Conservation (phyloP, 35 echinoderm and acorn worm species). For the Stichopus chloronotus region DNA sequence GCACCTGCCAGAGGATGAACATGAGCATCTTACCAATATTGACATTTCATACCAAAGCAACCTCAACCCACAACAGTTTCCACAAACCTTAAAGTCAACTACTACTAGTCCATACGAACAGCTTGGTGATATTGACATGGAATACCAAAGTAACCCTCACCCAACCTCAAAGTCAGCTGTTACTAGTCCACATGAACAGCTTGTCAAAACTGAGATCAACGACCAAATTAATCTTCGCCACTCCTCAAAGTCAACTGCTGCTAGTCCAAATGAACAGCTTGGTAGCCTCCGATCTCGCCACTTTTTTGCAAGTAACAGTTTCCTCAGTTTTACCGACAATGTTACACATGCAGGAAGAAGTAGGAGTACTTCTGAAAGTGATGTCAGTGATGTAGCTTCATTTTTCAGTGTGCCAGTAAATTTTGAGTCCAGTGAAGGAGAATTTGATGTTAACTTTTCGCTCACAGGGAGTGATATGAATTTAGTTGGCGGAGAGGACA, state of each 20-base stretch:
- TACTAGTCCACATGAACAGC: not conserved
- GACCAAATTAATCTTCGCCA: no score
- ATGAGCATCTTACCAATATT: not conserved
- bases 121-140: no score
- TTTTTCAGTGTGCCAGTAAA: constrained; percentile 34
- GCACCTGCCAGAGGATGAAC: not conserved
- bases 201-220: not conserved
- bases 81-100: not conserved
- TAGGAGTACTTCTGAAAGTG: not conserved
- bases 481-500: not conserved
- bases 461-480: constrained; percentile 57
- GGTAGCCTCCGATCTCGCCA: constrained; percentile 6
- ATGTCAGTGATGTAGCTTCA: not conserved
- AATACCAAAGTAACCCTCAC: no score
- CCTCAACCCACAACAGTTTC: not conserved
- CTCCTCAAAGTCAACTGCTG: not conserved
- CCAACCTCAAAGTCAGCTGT: not conserved
- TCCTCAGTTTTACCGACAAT: constrained; percentile 25
- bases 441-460: constrained; percentile 39
- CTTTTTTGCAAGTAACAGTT: constrained; percentile 39
- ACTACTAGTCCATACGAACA: not conserved
- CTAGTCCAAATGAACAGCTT: not conserved
- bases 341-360: not conserved
- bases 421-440: constrained; percentile 4
- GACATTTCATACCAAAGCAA: not conserved